A percentile compares a stretch with the other conserved stretches of the same genome.
phyloP scores from a whole-genome alignment of 30 jellyfish, hydroid and myxozoan species.

The Phacellophora camtschatica region DNA sequence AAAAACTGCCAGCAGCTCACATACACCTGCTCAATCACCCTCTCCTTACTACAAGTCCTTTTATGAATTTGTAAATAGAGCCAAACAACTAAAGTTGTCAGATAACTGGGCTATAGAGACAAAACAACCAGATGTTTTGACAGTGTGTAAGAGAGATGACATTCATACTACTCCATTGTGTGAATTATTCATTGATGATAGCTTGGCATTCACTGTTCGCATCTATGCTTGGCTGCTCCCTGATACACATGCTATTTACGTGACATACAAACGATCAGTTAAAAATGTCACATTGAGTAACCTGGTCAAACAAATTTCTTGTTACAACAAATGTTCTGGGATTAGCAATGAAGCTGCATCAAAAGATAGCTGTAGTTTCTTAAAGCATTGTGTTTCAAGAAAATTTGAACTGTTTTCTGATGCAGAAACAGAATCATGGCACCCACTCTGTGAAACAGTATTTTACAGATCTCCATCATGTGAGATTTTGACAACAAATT shows the following conservation, averaged over 20 bases:
- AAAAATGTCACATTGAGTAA: background rate
- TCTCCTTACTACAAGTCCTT: background rate
- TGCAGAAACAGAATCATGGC: no score
- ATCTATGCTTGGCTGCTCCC: background rate
- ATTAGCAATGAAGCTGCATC: background rate
- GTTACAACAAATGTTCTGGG: background rate
- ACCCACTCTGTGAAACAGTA: no score
- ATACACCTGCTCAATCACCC: no score
- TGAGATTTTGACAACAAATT: background rate
- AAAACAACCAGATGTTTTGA: background rate
- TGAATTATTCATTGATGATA: background rate
- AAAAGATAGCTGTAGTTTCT: background rate
- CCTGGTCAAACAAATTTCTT: background rate
- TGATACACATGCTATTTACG: background rate
- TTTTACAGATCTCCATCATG: background rate
- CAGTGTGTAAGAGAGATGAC: background rate
- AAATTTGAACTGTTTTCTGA: background rate
- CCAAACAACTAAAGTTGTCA: background rate
- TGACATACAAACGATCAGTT: background rate
- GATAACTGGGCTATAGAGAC: background rate
- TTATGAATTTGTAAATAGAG: background rate
- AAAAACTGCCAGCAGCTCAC: no score
- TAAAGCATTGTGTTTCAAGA: background rate
- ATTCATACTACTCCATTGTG: background rate
- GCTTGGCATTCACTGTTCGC: background rate